phyloP scores from a whole-genome alignment of 2,888 invertebrate species.

The Tillus elongatus region DNA sequence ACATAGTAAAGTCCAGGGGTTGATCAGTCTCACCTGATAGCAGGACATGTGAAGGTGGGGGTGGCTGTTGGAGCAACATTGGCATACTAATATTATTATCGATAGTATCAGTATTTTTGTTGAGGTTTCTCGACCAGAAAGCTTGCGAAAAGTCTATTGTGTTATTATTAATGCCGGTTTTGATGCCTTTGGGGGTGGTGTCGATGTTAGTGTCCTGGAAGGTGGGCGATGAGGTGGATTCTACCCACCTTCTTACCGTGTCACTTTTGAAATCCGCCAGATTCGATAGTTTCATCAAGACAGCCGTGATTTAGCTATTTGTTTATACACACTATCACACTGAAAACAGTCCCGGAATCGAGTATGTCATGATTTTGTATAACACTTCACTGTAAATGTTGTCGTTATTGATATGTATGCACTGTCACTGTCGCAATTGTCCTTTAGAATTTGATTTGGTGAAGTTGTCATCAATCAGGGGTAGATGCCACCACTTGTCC shows the following conservation, averaged over 20 bases:
- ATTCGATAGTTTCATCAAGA: slow-evolving; percentile 42
- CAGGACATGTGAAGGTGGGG: slow-evolving; percentile 42
- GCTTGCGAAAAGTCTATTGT: slow-evolving; percentile 42
- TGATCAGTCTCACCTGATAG: slow-evolving; percentile 48
- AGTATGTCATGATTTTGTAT: no score
- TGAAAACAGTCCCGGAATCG: no score
- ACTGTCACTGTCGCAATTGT: slow-evolving; percentile 24
- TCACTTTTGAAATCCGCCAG: slow-evolving; percentile 53
- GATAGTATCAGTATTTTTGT: slow-evolving; percentile 22
- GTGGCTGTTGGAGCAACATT: slow-evolving; percentile 51
- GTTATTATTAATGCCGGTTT: slow-evolving; percentile 45
- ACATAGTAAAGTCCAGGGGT: slow-evolving; percentile 68
- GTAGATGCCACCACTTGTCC: no score
- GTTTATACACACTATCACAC: no score
- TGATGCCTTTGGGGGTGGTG: slow-evolving; percentile 39
- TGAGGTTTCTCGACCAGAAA: slow-evolving; percentile 29
- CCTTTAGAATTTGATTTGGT: background rate
- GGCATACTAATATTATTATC: slow-evolving; percentile 46
- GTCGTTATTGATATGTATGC: slow-evolving; percentile 29
- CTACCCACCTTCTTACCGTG: slow-evolving; percentile 52
- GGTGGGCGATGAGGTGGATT: slow-evolving; percentile 48
- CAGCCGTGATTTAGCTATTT: no score
- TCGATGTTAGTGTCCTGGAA: slow-evolving; percentile 34
- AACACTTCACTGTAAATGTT: no score
- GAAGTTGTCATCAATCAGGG: no score